Percentiles rank a stretch among this genome's conserved stretches.
These are phyloP conservation scores for Limenitis camilla DNA, from an alignment of 2,888 invertebrate species.

Conservation along the genomic window DNA sequence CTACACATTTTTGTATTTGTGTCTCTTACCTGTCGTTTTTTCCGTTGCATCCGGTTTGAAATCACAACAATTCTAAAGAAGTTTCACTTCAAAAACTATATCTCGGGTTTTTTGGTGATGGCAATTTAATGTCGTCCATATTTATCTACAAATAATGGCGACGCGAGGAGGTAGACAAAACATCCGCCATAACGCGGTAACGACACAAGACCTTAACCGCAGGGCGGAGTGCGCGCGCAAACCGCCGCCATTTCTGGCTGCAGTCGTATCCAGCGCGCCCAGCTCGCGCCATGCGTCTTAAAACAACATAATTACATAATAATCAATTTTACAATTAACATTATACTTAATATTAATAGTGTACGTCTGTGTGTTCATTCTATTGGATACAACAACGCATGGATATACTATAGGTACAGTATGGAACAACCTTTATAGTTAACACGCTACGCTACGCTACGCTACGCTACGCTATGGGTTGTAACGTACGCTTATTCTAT, in stretches of 20 bases:
- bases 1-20: too few species aligned
- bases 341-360: slow-evolving; percentile 25
- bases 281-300: slow-evolving; percentile 56
- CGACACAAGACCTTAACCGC: slow-evolving; percentile 35
- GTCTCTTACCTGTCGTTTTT: too few species aligned
- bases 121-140: too few species aligned
- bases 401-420: slow-evolving; percentile 26
- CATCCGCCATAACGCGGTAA: slow-evolving; percentile 16
- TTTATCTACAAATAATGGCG: too few species aligned
- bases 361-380: slow-evolving; percentile 21
- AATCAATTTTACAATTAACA: slow-evolving; percentile 19
- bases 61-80: too few species aligned
- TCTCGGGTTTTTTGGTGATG: too few species aligned
- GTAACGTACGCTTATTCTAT: slow-evolving; percentile 10
- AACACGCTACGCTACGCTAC: slow-evolving; percentile 21
- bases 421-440: slow-evolving; percentile 7
- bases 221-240: slow-evolving; percentile 70
- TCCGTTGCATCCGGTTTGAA: too few species aligned
- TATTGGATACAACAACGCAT: slow-evolving; percentile 22
- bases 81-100: too few species aligned
- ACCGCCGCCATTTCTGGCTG: slow-evolving; percentile 63
- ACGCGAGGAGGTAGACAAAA: slow-evolving; percentile 1
- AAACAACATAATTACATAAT: slow-evolving; percentile 51
- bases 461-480: slow-evolving; percentile 18
- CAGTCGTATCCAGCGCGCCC: slow-evolving; percentile 59